These are phyloP conservation scores for Euclidia mi DNA, from an alignment of 2,888 invertebrate species.

Conservation along the genomic window DNA sequence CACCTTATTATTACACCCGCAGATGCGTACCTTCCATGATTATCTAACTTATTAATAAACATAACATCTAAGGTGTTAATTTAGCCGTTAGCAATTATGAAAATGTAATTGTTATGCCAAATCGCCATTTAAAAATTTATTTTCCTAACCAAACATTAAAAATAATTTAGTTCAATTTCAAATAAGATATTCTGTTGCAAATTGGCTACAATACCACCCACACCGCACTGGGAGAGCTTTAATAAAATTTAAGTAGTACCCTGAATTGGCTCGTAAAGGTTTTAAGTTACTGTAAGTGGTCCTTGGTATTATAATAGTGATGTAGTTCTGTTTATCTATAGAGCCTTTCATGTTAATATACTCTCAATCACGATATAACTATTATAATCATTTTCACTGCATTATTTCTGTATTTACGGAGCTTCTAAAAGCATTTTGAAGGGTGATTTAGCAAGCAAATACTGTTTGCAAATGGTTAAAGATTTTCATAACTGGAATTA, in stretches of 20 bases:
- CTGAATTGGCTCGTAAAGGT: conserved; percentile 44
- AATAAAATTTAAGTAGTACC: conserved; percentile 57
- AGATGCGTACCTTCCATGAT: too few relatives aligned
- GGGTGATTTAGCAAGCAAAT: too few relatives aligned
- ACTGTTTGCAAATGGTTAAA: too few relatives aligned
- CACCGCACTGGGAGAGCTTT: conserved; percentile 35
- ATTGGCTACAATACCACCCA: conserved; percentile 33
- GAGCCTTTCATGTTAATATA: too few relatives aligned
- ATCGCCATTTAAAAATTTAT: neutral
- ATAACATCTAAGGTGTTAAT: neutral
- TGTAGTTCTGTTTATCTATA: neutral
- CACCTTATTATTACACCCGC: too few relatives aligned
- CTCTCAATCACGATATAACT: too few relatives aligned
- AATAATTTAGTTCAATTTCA: conserved; percentile 20
- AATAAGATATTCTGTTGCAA: conserved; percentile 45
- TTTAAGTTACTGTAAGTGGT: conserved; percentile 45
- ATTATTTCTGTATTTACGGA: too few relatives aligned
- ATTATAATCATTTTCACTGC: too few relatives aligned
- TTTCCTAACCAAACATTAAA: conserved; percentile 16
- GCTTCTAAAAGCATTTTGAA: too few relatives aligned
- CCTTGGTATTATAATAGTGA: conserved; percentile 11
- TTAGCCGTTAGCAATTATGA: neutral
- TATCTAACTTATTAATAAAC: too few relatives aligned
- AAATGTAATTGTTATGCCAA: conserved; percentile 1
- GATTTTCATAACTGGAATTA: too few relatives aligned